Conservation (phyloP, 2,888 invertebrate genomes). For the Himalopsyche japonica region DNA sequence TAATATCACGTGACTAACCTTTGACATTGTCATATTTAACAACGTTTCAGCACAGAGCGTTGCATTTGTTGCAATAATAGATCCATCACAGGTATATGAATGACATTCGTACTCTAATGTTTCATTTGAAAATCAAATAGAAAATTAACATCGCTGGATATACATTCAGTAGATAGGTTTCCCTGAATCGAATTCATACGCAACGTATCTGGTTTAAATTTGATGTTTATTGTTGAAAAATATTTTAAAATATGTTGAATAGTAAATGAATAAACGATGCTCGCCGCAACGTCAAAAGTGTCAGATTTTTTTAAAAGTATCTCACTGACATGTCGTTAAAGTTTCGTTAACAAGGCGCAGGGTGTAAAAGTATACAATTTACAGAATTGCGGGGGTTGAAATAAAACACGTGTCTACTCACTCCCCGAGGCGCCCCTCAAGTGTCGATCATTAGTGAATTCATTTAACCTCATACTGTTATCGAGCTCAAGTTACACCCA, state of each 20-base stretch:
- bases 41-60: background rate
- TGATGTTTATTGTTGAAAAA: no score
- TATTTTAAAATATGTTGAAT: no score
- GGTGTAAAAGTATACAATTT: background rate
- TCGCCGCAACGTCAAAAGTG: background rate
- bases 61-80: background rate
- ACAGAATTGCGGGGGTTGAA: background rate
- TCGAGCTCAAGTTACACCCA: background rate
- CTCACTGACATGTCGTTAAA: background rate
- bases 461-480: conserved; percentile 2
- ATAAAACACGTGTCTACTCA: background rate
- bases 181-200: no score
- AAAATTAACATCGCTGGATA: no score
- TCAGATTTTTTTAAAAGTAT: background rate
- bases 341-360: background rate
- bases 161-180: no score
- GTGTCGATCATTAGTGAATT: conserved; percentile 13
- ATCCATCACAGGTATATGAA: no score
- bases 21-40: background rate
- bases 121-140: no score
- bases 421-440: background rate
- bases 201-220: no score
- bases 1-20: background rate
- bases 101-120: no score
- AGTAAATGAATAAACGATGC: background rate